phyloP scores from a whole-genome alignment of 2,113 vertebrate species.

The Leuciscus idus region DNA sequence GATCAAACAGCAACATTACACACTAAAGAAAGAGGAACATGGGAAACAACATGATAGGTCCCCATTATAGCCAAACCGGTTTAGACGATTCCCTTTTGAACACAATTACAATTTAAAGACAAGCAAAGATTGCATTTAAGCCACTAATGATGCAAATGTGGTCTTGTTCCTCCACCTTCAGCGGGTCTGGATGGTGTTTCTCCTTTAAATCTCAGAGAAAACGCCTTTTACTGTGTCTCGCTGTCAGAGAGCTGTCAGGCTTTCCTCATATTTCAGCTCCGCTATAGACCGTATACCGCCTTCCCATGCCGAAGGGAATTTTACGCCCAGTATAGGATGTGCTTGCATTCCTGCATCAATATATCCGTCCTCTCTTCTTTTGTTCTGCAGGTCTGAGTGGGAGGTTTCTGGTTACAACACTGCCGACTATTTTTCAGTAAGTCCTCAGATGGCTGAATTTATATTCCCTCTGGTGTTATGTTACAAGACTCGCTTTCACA shows the following conservation, averaged over 20 bases:
- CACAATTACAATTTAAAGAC: neutral
- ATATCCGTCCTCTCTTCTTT: slow-evolving; percentile 38
- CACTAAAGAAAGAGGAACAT: neutral
- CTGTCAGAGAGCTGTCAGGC: slow-evolving; percentile 31
- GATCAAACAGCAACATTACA: neutral
- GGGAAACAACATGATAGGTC: neutral
- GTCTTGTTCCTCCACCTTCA: neutral
- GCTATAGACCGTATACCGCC: slow-evolving; percentile 12
- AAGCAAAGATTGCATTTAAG: neutral
- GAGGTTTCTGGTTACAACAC: slow-evolving; percentile 86
- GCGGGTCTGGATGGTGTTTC: neutral
- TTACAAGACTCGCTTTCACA: neutral
- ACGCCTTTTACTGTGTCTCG: neutral
- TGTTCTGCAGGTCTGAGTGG: slow-evolving; percentile 83
- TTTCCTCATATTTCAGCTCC: slow-evolving; percentile 23
- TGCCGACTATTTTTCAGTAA: slow-evolving; percentile 87
- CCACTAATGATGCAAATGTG: neutral
- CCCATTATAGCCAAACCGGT: neutral
- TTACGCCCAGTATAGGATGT: neutral
- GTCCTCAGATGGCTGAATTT: slow-evolving; percentile 56
- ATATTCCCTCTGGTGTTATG: slow-evolving; percentile 12
- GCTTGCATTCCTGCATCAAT: slow-evolving; percentile 22
- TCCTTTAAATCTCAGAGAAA: slow-evolving; percentile 28
- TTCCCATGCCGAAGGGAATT: slow-evolving; percentile 32
- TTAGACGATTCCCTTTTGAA: neutral